Evolutionary conservation across 2,888 invertebrate species (phyloP), one percentile per base, ranked within the genome.

Genomic region (Drosophila kambysellisi): DNA sequence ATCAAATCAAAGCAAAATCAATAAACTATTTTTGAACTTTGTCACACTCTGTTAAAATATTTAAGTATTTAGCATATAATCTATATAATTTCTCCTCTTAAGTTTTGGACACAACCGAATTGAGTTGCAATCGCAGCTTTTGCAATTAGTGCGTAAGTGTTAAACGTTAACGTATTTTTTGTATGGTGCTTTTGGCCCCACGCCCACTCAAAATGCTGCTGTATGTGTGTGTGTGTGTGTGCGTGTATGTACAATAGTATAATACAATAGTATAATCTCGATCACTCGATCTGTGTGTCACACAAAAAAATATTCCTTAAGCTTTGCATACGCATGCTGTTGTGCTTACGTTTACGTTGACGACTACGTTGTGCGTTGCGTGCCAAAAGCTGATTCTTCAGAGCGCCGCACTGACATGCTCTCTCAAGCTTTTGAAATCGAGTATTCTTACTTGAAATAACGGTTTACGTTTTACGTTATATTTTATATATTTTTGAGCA

Each of bases 401-500:
- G 70, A 60, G 63, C 63, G 67, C 67, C 43, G 61, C 57, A 53
- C 58, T 46, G 58, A 70, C 70, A 70, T 79, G 66, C 75, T 62
- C 70, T 64, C 70, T 59, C 51, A 67, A 70, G 60, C 66, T 69
- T 75, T 61, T 35, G 25, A 54, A 59, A 51, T 32, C 30, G 50
- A 60, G 60, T 72, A 63, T 39, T 70, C 52, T 59, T 68, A 75
- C 48, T 64, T 56, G 64, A 56, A 65, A 62, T 56, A 64, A 73
- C 39, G 61, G 56, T 69, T 70, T 79, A 70, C 69, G 70, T 67
- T 81, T 85, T 85, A 37, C 58, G 64, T 76, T 88, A 68, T 75
- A 65, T 85, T 85, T 87, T 77, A 64, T 86, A 79, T 81, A 83
- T 68, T 88, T 84, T 88, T 84, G 84, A 86, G 85, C 85, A 85